Conservation (phyloP, 2,797 vertebrate species). For the Poliocrania exsul region DNA sequence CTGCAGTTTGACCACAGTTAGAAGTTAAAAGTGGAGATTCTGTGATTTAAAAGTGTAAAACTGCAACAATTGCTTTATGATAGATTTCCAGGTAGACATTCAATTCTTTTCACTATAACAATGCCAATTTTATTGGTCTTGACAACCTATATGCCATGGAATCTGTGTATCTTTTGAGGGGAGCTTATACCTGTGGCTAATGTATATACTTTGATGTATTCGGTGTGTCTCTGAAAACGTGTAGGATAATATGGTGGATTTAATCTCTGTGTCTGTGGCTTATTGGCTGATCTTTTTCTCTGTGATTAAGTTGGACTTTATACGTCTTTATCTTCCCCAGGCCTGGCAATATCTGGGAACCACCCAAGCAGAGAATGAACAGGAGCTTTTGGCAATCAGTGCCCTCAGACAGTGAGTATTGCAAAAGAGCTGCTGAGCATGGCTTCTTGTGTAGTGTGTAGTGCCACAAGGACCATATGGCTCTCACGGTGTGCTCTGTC, state of each 20-base stretch:
- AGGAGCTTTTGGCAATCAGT: constrained; percentile 96
- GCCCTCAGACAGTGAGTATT: constrained; percentile 90
- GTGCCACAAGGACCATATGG: neutral
- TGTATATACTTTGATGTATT: neutral
- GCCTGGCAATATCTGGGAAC: constrained; percentile 99
- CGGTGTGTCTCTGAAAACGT: neutral
- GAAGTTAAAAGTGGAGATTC: neutral
- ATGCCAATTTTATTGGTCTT: neutral
- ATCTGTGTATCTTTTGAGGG: neutral
- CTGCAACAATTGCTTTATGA: neutral
- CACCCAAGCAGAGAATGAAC: constrained; percentile 97
- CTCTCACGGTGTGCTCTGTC: neutral
- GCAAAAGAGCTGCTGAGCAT: neutral
- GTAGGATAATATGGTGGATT: neutral
- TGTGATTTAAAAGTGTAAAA: neutral
- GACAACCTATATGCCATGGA: neutral
- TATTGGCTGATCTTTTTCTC: neutral
- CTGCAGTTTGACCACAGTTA: neutral
- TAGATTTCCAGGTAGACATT: neutral
- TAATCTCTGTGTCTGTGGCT: neutral
- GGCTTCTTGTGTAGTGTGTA: neutral
- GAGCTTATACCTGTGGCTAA: neutral
- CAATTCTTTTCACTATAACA: neutral
- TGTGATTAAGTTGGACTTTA: neutral
- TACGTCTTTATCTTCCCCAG: constrained; percentile 66